Base-by-base conservation (phyloP, 2,888 invertebrate genomes). In the Erebia epiphron region DNA sequence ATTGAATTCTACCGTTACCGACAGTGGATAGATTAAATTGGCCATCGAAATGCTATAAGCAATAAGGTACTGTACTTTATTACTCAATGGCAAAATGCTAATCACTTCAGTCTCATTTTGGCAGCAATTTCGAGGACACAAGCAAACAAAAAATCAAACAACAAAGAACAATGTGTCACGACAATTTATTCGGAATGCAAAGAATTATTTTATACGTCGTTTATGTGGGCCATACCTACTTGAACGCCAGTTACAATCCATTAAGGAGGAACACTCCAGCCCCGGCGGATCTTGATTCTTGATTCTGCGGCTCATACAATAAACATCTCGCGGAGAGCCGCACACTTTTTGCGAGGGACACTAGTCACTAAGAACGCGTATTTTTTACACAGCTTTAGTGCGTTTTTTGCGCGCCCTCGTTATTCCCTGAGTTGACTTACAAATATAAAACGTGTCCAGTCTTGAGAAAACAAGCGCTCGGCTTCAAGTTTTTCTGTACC, bases 201-300 rank as follows among this genome's bases (percentile, higher is more conserved):
- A 61, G 62, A 69, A 52, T 69, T 69, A 67, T 64, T 70, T 72
- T 61, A 68, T 70, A 74, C 41, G 60, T 21, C 54, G 35, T 60
- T 60, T 60, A 64, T 69, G 46, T 62, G 63, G 71, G 72, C 43
- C 66, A 62, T 60, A 64, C n/a, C n/a, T n/a, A n/a, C 67, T 67
- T 57, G 65, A 70, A 56, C 61, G 67, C 62, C 64, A 62, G 69
- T 62, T 46, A 83, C 87, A 87, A 89, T 92, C 91, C 92, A 92
- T 92, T 92, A 91, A 86, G 84, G 84, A 89, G 87, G 87, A 87
- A 83, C 85, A 88, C 88, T 90, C 89, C 90, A 90, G 89, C 91
- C 90, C 90, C 90, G 89, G 89, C 60, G 60, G 41, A 16, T 1
- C 46, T 13, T 21, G 46, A 21, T 14, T 1, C 46, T 13, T 21